Conservation (phyloP, 2,888 invertebrate genomes). For the Polydrusus cervinus region DNA sequence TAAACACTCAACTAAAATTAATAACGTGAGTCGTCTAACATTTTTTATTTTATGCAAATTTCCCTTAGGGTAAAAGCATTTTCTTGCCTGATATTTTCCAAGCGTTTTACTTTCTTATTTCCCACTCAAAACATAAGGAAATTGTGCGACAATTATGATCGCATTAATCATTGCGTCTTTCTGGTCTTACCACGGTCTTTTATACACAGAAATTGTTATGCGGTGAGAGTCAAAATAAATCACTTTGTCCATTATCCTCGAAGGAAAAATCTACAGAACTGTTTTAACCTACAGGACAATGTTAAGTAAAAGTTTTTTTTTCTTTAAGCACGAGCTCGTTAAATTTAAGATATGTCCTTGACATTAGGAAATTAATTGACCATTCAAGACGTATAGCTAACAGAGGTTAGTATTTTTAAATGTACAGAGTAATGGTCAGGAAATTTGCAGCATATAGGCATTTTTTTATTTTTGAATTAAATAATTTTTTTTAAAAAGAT, state of each 20-base stretch:
- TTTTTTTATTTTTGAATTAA: too few relatives aligned
- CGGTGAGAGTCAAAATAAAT: conserved; percentile 18
- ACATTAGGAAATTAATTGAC: too few relatives aligned
- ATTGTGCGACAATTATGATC: conserved; percentile 29
- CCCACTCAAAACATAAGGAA: conserved; percentile 13
- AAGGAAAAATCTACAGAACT: background rate
- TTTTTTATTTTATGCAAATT: background rate
- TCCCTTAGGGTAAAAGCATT: background rate
- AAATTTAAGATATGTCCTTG: background rate
- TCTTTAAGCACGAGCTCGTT: background rate
- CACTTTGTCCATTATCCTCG: conserved; percentile 24
- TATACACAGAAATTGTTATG: conserved; percentile 14
- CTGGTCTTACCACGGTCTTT: conserved; percentile 1
- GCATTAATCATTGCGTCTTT: conserved; percentile 20
- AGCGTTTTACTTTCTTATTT: conserved; percentile 12
- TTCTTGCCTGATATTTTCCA: background rate
- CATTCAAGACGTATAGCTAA: too few relatives aligned
- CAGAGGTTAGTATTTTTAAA: too few relatives aligned
- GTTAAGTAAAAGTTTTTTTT: conserved; percentile 5
- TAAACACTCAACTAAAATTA: too few relatives aligned
- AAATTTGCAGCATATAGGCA: too few relatives aligned
- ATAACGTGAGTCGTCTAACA: too few relatives aligned
- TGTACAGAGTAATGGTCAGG: too few relatives aligned
- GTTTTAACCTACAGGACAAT: background rate
- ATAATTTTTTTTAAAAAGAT: too few relatives aligned